Evolutionary conservation across 2,888 invertebrate species (phyloP), one percentile per base, ranked within the genome.

Genomic region (Caenorhabditis doughertyi): DNA sequence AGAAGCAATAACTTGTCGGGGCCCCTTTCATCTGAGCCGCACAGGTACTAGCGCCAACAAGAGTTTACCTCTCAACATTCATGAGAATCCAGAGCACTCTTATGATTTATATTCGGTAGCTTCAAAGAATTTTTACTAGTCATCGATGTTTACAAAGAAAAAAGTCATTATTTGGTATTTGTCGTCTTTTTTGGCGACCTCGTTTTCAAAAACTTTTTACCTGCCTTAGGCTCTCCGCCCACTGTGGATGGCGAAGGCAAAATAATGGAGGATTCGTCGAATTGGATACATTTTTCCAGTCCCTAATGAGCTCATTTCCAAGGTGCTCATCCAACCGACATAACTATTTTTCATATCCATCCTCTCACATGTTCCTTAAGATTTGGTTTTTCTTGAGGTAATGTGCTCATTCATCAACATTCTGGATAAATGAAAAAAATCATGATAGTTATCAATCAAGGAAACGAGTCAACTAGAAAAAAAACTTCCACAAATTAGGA

Each of bases 231-330:
- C 4, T 7, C 51, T 29, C 68, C 68, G 60, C 68, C 62, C 47
- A 68, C 53, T 62, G 32, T 64, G 64, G 65, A 65, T 58, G 56
- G 21, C 65, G 44, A 62, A 35, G 39, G 55, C 60, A 53, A 44
- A 23, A 49, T 47, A n/a, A 29, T 68, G 51, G 68, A 77, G 44
- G 60, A 68, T 77, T 77, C 77, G 68, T 62, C 68, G 77, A 77
- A 77, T 60, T 51, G 49, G 68, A 68, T 77, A 53, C 77, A 58
- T 77, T 64, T 62, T 67, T 58, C 60, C 76, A 55, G 67, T 39
- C 51, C 29, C 77, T 77, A 77, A 77, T 77, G 77, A 77, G 77
- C 77, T 77, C 53, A n/a, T 68, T 62, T 25, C 68, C 62, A 53
- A 29, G 16, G 25, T 76, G 77, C 9, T 77, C 77, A 77, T 55